Conservation (phyloP, 2,888 invertebrate species). For the Molanna angustata region DNA sequence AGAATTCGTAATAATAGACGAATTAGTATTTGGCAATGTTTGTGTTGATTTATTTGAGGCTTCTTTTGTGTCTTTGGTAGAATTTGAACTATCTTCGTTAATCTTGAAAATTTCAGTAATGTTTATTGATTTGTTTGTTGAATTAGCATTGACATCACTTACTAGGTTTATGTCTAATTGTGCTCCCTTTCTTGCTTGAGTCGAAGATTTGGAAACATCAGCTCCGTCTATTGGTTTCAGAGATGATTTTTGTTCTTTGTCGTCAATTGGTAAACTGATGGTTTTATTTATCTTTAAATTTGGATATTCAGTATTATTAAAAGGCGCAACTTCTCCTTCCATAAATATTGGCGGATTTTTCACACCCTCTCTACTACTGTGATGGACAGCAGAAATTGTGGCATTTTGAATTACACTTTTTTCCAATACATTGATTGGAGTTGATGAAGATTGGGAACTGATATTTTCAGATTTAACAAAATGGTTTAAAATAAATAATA, state of each 20-base stretch:
- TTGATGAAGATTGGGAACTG: too few species aligned
- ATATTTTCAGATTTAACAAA: too few species aligned
- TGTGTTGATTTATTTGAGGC: not conserved
- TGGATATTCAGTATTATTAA: not conserved
- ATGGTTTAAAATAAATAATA: too few species aligned
- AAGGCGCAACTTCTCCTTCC: slow-evolving; percentile 10
- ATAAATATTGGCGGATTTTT: slow-evolving; percentile 5
- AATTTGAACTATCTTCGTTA: not conserved
- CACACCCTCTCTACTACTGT: slow-evolving; percentile 17
- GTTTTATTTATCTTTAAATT: not conserved
- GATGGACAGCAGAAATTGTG: not conserved
- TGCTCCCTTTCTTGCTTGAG: slow-evolving; percentile 21
- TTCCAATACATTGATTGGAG: too few species aligned
- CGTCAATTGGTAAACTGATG: not conserved
- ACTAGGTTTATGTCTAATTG: slow-evolving; percentile 1
- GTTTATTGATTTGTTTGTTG: too few species aligned
- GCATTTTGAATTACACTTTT: too few species aligned
- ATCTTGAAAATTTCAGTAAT: too few species aligned
- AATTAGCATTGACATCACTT: too few species aligned
- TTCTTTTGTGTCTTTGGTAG: not conserved
- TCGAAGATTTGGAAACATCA: slow-evolving; percentile 13
- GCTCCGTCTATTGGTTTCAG: slow-evolving; percentile 1
- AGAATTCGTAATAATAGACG: slow-evolving; percentile 42
- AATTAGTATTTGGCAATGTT: slow-evolving; percentile 29
- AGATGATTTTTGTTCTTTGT: not conserved